These are phyloP conservation scores for Battus philenor DNA, from an alignment of 1,140 invertebrate genomes.

Conservation along the genomic window DNA sequence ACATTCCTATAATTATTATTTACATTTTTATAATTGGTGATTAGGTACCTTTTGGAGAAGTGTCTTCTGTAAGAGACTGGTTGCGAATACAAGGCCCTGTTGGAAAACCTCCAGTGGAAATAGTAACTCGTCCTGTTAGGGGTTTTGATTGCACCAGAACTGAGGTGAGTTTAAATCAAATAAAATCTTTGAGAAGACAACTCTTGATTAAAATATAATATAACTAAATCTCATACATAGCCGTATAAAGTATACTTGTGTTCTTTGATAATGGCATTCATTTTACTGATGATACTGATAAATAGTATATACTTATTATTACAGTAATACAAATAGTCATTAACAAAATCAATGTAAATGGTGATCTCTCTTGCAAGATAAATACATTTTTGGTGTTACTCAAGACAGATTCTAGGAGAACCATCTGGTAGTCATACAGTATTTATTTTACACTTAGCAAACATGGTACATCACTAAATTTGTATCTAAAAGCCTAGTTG, in stretches of 20 bases:
- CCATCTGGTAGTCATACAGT: too few species aligned
- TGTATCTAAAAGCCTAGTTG: too few species aligned
- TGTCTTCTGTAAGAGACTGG: conserved; percentile 86
- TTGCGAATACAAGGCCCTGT: conserved; percentile 84
- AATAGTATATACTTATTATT: too few species aligned
- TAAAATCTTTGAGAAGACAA: too few species aligned
- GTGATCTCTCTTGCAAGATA: not conserved
- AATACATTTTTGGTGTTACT: not conserved
- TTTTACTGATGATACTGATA: too few species aligned
- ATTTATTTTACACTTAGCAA: too few species aligned
- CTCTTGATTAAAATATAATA: too few species aligned
- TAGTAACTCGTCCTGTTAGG: conserved; percentile 81
- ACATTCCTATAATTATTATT: too few species aligned
- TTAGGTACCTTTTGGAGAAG: conserved; percentile 93
- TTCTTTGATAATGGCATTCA: too few species aligned
- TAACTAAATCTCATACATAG: too few species aligned
- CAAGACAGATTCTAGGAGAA: not conserved
- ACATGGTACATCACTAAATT: too few species aligned
- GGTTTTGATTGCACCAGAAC: conserved; percentile 87
- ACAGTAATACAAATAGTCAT: not conserved
- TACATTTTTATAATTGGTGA: conserved; percentile 21
- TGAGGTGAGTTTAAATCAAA: conserved; percentile 76
- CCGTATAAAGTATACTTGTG: too few species aligned
- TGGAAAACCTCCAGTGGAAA: conserved; percentile 81
- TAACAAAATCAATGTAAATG: not conserved